These are phyloP conservation scores for Myotis brandtii DNA, from an alignment of 2,113 vertebrate genomes.

Conservation along the genomic window DNA sequence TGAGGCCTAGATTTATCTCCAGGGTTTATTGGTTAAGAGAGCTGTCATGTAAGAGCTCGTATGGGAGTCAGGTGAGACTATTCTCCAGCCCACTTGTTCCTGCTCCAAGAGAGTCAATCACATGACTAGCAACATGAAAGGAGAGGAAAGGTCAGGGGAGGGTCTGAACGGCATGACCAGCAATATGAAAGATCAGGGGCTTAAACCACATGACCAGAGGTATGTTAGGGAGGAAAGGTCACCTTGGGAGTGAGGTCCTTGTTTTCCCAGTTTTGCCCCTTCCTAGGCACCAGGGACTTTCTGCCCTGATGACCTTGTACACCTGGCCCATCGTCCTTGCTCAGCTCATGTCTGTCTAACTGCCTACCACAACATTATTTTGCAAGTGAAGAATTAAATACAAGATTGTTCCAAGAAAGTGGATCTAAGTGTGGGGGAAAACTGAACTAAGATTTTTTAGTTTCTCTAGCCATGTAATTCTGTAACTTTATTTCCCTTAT, in stretches of 20 bases:
- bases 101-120: background rate
- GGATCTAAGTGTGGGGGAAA: background rate
- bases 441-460: background rate
- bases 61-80: background rate
- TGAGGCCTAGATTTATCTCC: background rate
- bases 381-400: background rate
- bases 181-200: too few relatives aligned
- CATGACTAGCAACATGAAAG: background rate
- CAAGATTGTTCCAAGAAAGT: background rate
- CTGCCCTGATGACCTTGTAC: too few relatives aligned
- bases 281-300: background rate
- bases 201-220: background rate
- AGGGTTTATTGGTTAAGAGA: background rate
- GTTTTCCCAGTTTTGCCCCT: background rate
- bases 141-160: background rate
- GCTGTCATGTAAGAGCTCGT: background rate
- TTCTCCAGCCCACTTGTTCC: background rate
- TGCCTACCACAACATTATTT: background rate
- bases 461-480: conserved; percentile 21
- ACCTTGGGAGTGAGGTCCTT: background rate
- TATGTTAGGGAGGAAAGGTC: background rate
- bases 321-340: background rate
- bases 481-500: conserved; percentile 19
- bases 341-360: background rate
- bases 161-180: too few relatives aligned